phyloP scores from a whole-genome alignment of 2,888 invertebrate species.

The Stenichneumon culpator region DNA sequence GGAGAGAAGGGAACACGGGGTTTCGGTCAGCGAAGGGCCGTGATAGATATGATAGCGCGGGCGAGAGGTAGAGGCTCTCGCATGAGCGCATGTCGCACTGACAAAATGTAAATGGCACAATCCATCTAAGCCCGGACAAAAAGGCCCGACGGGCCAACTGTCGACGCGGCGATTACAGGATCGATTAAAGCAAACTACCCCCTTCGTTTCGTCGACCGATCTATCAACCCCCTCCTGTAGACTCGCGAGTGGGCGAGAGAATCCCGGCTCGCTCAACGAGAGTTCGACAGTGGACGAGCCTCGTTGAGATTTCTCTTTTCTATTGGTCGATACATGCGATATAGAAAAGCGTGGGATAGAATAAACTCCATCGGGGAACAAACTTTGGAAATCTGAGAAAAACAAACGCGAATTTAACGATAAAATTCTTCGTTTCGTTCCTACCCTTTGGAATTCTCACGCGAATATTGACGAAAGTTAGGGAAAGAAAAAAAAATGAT shows the following conservation, averaged over 20 bases:
- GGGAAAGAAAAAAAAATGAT: slow-evolving; percentile 9
- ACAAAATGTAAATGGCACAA: slow-evolving; percentile 85
- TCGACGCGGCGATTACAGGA: slow-evolving; percentile 84
- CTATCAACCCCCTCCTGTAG: slow-evolving; percentile 82
- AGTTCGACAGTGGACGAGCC: slow-evolving; percentile 30
- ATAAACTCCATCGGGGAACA: not conserved
- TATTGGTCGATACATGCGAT: not conserved
- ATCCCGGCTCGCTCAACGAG: slow-evolving; percentile 10
- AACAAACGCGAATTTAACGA: slow-evolving; percentile 3
- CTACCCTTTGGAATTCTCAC: slow-evolving; percentile 4
- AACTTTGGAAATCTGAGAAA: not conserved
- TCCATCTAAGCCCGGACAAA: slow-evolving; percentile 84
- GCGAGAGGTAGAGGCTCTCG: slow-evolving; percentile 49
- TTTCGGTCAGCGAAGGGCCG: slow-evolving; percentile 68
- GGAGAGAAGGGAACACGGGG: slow-evolving; percentile 29
- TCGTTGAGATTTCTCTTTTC: slow-evolving; percentile 57
- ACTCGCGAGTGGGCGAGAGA: slow-evolving; percentile 67
- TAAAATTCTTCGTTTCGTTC: not conserved
- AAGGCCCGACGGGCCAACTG: slow-evolving; percentile 84
- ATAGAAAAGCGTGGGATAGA: slow-evolving; percentile 20
- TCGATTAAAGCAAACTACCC: slow-evolving; percentile 85
- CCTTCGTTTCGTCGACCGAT: slow-evolving; percentile 84
- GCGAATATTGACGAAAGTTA: slow-evolving; percentile 16
- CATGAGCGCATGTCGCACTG: slow-evolving; percentile 84
- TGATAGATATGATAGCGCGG: slow-evolving; percentile 85